Percentiles rank a stretch among this genome's conserved stretches.
Evolutionary conservation across 2,113 vertebrate species (phyloP).

Genomic region (Ahaetulla prasina): DNA sequence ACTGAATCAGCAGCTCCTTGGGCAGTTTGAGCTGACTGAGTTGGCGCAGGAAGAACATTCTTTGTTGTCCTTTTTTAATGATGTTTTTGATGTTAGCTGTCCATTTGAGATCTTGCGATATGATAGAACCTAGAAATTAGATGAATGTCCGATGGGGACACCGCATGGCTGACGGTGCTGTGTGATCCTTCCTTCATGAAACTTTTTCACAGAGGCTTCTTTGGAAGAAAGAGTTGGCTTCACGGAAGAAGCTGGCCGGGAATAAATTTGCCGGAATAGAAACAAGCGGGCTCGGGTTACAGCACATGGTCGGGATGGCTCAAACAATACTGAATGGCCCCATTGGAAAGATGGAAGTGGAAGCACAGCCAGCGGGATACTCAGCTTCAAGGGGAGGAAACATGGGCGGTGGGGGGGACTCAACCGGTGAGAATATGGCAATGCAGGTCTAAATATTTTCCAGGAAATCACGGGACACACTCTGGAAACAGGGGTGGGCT

Average conservation of each 20-base stretch:
- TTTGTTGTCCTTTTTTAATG: too few relatives aligned
- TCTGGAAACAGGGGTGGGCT: too few relatives aligned
- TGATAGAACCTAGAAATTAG: too few relatives aligned
- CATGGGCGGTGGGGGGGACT: background rate
- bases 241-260: conserved; percentile 23
- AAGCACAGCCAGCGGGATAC: rapidly evolving
- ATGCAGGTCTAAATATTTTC: background rate
- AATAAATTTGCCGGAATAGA: conserved; percentile 26
- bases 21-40: too few relatives aligned
- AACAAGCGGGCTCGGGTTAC: conserved; percentile 37
- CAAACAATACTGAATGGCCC: background rate
- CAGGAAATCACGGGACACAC: rapidly evolving
- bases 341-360: rapidly evolving
- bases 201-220: conserved; percentile 36
- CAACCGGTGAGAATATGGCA: background rate
- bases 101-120: too few relatives aligned
- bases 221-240: conserved; percentile 38
- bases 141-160: rapidly evolving
- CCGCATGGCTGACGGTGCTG: rapidly evolving
- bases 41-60: too few relatives aligned
- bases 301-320: background rate
- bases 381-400: conserved; percentile 1
- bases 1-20: too few relatives aligned
- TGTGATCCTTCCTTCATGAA: conserved; percentile 43
- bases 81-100: too few relatives aligned